These are phyloP conservation scores for Diarsia mendica DNA, from an alignment of 2,888 invertebrate genomes.

Conservation along the genomic window DNA sequence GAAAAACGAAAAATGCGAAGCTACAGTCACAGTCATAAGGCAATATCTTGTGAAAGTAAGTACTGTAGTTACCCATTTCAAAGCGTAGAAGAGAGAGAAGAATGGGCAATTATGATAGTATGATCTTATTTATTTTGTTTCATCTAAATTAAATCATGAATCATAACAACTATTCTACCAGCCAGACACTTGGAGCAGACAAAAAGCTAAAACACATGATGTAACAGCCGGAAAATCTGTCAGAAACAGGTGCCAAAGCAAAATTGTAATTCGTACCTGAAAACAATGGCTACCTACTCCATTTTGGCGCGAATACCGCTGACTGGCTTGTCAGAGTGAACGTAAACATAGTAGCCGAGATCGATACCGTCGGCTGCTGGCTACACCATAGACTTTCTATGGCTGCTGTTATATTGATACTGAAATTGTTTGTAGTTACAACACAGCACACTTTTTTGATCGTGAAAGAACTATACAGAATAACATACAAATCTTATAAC, in stretches of 20 bases:
- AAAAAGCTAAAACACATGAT: not conserved
- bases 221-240: constrained; percentile 18
- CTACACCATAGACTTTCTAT: constrained; percentile 26
- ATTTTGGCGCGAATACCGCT: constrained; percentile 40
- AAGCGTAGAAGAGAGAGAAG: no score
- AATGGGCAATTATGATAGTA: no score
- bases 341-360: constrained; percentile 30
- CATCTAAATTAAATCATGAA: not conserved
- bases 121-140: no score
- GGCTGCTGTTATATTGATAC: constrained; percentile 14
- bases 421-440: not conserved
- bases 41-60: no score
- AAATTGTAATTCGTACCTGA: constrained; percentile 23
- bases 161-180: not conserved
- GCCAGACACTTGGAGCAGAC: not conserved
- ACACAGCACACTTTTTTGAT: not conserved
- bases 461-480: not conserved
- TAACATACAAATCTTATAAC: not conserved
- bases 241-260: constrained; percentile 4
- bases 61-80: no score
- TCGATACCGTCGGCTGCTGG: constrained; percentile 38
- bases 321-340: constrained; percentile 31
- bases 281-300: constrained; percentile 13
- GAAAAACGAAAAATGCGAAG: no score
- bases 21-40: no score